Evolutionary conservation across 2,888 invertebrate genomes (phyloP).

Genomic region (Acleris laterana): DNA sequence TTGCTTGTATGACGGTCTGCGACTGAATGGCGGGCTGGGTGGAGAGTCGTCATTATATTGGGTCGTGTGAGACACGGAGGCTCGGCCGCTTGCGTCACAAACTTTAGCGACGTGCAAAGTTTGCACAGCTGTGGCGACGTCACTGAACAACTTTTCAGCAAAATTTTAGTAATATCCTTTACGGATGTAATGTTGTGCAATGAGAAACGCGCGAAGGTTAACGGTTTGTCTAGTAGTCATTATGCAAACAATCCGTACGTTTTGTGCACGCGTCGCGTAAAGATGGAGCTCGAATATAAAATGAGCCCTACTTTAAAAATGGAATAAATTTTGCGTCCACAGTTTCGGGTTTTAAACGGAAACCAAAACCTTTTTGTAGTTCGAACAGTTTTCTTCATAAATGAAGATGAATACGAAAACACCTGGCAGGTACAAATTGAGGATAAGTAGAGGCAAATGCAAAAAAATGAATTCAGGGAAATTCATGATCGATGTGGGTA

Average conservation of each 20-base stretch:
- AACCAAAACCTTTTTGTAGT: too few species aligned
- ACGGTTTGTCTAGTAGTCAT: slow-evolving; percentile 3
- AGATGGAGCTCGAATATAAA: neutral
- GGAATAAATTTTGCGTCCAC: too few species aligned
- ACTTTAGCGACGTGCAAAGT: slow-evolving; percentile 11
- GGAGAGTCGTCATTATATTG: slow-evolving; percentile 70
- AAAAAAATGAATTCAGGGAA: too few species aligned
- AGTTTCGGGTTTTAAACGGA: too few species aligned
- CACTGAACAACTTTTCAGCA: slow-evolving; percentile 38
- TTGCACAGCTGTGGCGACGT: slow-evolving; percentile 52
- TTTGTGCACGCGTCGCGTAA: neutral
- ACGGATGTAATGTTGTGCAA: slow-evolving; percentile 17
- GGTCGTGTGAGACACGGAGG: slow-evolving; percentile 59
- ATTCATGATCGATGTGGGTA: too few species aligned
- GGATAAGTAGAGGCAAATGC: too few species aligned
- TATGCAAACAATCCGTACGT: neutral
- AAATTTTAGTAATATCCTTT: slow-evolving; percentile 18
- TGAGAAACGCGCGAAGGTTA: slow-evolving; percentile 10
- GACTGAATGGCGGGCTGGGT: slow-evolving; percentile 61
- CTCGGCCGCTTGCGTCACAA: slow-evolving; percentile 38
- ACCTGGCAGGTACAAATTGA: too few species aligned
- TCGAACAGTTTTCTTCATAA: too few species aligned
- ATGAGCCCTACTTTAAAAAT: too few species aligned
- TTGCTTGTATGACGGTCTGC: slow-evolving; percentile 61
- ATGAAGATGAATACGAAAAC: too few species aligned